Conservation (phyloP, 2,113 vertebrate genomes). For the Gopherus flavomarginatus region DNA sequence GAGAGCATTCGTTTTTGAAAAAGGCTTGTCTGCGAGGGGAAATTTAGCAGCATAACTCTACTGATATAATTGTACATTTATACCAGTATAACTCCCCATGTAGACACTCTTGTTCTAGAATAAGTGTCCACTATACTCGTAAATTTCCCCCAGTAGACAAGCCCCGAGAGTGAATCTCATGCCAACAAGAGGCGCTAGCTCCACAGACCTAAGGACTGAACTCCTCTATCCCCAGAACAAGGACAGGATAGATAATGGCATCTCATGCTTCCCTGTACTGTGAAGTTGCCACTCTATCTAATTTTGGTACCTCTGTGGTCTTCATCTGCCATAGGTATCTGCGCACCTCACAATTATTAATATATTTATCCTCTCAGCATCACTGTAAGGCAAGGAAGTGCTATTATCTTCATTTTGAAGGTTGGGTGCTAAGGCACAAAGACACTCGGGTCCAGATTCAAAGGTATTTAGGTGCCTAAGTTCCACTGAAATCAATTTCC, state of each 20-base stretch:
- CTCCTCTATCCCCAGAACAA: background rate
- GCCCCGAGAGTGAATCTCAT: background rate
- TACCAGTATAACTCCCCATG: background rate
- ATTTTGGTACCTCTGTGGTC: background rate
- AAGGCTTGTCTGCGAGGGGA: background rate
- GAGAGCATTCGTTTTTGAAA: fast-evolving
- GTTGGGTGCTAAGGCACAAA: background rate
- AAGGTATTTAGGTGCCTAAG: background rate
- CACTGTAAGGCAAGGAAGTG: background rate
- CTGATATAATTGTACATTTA: background rate
- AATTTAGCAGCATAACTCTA: fast-evolving
- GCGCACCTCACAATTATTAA: background rate
- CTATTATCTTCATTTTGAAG: background rate
- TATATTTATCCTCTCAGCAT: background rate
- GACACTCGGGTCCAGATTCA: background rate
- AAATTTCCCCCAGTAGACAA: background rate
- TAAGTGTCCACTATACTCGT: background rate
- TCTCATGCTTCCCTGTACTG: background rate
- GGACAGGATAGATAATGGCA: background rate
- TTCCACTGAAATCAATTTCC: background rate
- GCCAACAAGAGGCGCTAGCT: background rate
- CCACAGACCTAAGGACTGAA: background rate
- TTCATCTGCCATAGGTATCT: background rate
- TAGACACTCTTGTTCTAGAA: background rate
- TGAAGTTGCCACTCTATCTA: background rate